Conservation (phyloP, 1,140 invertebrate genomes). For the Drosophila malerkotliana region DNA sequence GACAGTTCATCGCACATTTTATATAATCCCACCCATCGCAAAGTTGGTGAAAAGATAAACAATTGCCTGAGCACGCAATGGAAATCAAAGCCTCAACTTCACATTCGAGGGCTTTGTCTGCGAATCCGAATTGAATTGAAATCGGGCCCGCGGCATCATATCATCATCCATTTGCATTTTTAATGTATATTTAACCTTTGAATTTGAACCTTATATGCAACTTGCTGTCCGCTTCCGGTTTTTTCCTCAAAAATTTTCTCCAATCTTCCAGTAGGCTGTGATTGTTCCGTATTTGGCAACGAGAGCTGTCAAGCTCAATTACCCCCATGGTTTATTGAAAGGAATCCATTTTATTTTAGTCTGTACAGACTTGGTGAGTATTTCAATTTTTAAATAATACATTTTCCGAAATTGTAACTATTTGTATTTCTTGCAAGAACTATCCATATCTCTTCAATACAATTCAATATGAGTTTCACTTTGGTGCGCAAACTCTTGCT, state of each 20-base stretch:
- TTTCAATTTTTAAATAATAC: not conserved
- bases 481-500: conserved; percentile 27
- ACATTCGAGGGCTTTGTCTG: conserved; percentile 34
- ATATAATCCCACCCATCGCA: conserved; percentile 27
- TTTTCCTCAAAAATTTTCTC: not conserved
- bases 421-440: not conserved
- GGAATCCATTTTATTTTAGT: not conserved
- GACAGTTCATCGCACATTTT: conserved; percentile 39
- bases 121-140: conserved; percentile 27
- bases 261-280: conserved; percentile 11
- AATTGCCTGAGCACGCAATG: conserved; percentile 64
- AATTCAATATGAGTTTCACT: conserved; percentile 32
- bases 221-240: conserved; percentile 6
- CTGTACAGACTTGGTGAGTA: not conserved
- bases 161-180: conserved; percentile 59
- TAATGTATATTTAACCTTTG: conserved; percentile 60
- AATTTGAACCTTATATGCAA: conserved; percentile 41
- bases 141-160: conserved; percentile 12
- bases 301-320: not conserved
- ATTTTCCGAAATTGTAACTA: not conserved
- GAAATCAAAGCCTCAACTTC: conserved; percentile 55
- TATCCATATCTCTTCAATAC: not conserved
- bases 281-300: not conserved
- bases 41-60: conserved; percentile 2
- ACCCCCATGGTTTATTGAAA: not conserved